These are phyloP conservation scores for Augiades crinisus DNA, from an alignment of 2,888 invertebrate species.

Conservation along the genomic window DNA sequence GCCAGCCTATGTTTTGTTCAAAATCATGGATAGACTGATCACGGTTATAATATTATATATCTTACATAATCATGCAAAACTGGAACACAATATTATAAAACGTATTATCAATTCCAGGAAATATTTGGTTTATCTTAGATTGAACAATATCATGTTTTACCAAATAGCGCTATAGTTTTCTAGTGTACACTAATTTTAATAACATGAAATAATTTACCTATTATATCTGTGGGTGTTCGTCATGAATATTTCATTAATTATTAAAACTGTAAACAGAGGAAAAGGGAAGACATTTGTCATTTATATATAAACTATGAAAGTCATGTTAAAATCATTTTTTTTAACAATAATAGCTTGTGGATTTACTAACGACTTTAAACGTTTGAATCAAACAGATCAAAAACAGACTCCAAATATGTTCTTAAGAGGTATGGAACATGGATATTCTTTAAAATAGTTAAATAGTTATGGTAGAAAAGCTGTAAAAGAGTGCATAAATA, in stretches of 20 bases:
- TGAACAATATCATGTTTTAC: neutral
- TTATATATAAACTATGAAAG: neutral
- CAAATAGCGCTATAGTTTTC: neutral
- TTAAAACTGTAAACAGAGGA: neutral
- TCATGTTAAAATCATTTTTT: neutral
- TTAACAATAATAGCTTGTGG: neutral
- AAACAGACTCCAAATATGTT: too few species aligned
- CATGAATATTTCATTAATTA: neutral
- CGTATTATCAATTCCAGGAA: conserved; percentile 7
- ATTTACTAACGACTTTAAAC: neutral
- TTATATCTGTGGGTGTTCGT: neutral
- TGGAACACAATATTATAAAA: neutral
- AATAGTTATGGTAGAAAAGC: neutral
- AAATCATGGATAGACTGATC: too few species aligned
- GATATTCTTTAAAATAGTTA: neutral
- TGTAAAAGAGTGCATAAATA: too few species aligned
- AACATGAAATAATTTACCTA: neutral
- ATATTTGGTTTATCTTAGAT: neutral
- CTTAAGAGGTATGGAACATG: neutral
- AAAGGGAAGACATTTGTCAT: neutral
- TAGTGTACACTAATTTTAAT: neutral
- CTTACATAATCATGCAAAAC: neutral
- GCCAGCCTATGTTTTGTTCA: too few species aligned
- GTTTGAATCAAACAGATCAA: too few species aligned
- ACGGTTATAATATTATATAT: too few species aligned